These are phyloP conservation scores for Hyposmocoma kahamanoa DNA, from an alignment of 1,140 invertebrate species.

Conservation along the genomic window DNA sequence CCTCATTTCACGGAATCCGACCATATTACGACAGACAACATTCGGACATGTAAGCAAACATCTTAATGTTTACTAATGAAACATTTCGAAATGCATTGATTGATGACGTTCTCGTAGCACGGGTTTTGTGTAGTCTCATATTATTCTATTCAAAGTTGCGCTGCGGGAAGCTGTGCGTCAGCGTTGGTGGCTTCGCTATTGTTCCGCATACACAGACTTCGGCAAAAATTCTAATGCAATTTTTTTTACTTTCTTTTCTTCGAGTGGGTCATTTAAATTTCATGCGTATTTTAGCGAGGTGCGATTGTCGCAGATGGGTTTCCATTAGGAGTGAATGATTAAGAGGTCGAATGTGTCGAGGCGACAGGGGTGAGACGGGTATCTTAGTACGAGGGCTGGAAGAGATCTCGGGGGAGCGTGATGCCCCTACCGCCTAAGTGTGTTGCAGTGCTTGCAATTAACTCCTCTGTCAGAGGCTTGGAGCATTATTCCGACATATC, in stretches of 20 bases:
- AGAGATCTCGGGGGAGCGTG: slow-evolving; percentile 37
- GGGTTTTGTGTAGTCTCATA: slow-evolving; percentile 49
- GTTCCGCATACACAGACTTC: slow-evolving; percentile 42
- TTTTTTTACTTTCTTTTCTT: slow-evolving; percentile 34
- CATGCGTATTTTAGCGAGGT: slow-evolving; percentile 54
- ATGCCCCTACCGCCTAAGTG: slow-evolving; percentile 34
- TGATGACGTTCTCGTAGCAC: slow-evolving; percentile 46
- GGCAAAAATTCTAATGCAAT: slow-evolving; percentile 47
- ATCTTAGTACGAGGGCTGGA: slow-evolving; percentile 17
- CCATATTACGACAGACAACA: slow-evolving; percentile 43
- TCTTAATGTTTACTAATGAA: slow-evolving; percentile 73
- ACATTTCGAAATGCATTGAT: slow-evolving; percentile 65
- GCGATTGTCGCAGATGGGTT: slow-evolving; percentile 43
- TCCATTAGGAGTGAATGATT: slow-evolving; percentile 67
- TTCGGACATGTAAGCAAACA: slow-evolving; percentile 68
- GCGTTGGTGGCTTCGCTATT: slow-evolving; percentile 63
- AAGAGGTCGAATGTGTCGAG: slow-evolving; percentile 34
- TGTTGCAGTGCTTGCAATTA: slow-evolving; percentile 62
- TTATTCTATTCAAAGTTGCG: slow-evolving; percentile 61
- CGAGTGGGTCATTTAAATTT: slow-evolving; percentile 61
- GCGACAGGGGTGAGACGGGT: slow-evolving; percentile 6
- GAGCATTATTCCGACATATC: slow-evolving; percentile 61
- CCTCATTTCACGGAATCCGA: slow-evolving; percentile 54
- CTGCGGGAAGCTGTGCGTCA: slow-evolving; percentile 42
- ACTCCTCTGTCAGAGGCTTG: slow-evolving; percentile 50